Evolutionary conservation across 2,797 vertebrate species (phyloP).

Genomic region (Acropternis orthonyx): DNA sequence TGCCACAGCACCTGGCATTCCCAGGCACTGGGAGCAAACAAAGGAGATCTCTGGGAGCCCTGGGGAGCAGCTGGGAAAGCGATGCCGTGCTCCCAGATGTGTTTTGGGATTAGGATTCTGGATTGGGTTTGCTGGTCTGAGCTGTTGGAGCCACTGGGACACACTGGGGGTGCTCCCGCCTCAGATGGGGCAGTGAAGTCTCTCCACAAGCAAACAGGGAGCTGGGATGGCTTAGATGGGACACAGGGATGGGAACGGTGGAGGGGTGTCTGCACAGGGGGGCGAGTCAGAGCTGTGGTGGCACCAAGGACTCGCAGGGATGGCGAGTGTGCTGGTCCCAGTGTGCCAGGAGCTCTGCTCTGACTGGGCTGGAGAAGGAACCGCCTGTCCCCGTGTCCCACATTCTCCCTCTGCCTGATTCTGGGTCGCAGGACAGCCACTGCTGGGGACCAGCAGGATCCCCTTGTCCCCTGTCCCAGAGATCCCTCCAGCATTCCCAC

Average conservation of each 20-base stretch:
- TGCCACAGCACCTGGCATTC: fast-evolving
- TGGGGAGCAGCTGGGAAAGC: not conserved
- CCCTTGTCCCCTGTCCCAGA: not conserved
- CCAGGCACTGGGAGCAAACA: fast-evolving
- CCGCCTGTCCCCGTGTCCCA: not conserved
- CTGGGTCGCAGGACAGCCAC: not conserved
- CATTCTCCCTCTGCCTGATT: not conserved
- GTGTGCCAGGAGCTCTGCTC: not conserved
- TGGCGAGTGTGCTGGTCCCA: fast-evolving
- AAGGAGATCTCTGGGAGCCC: not conserved
- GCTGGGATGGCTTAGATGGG: not conserved
- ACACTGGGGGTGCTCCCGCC: not conserved
- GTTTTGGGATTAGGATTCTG: not conserved
- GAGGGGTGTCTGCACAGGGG: no score
- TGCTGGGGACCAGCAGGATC: not conserved
- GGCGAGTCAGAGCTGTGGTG: not conserved
- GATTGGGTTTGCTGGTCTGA: not conserved
- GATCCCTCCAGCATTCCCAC: not conserved
- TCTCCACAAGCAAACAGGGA: not conserved
- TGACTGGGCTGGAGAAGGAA: not conserved
- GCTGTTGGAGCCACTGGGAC: fast-evolving
- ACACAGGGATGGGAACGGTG: not conserved
- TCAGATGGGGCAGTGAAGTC: fast-evolving
- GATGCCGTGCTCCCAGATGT: fast-evolving
- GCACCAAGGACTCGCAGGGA: not conserved